phyloP scores from a whole-genome alignment of 1,140 invertebrate genomes.

The Zaprionus kolodkinae region DNA sequence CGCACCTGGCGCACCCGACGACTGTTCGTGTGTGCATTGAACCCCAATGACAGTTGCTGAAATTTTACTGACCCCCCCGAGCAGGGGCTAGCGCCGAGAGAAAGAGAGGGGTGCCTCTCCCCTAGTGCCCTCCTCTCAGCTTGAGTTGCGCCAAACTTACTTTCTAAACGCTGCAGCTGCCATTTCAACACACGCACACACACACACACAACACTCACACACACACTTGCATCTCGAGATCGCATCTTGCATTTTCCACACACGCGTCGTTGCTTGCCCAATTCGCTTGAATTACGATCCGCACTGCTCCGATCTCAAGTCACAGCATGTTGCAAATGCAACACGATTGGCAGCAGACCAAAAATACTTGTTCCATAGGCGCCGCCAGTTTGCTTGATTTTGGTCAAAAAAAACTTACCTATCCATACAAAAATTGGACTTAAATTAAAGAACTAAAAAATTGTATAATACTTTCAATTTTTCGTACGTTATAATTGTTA shows the following conservation, averaged over 20 bases:
- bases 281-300: constrained; percentile 64
- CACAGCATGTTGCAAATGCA: constrained; percentile 71
- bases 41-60: constrained; percentile 75
- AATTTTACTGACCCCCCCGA: constrained; percentile 65
- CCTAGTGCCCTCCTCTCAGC: constrained; percentile 2
- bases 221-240: constrained; percentile 50
- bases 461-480: not conserved
- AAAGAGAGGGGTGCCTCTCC: no score
- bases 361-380: constrained; percentile 5
- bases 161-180: constrained; percentile 72
- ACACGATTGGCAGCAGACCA: constrained; percentile 29
- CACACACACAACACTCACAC: constrained; percentile 15
- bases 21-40: constrained; percentile 61
- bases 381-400: constrained; percentile 14
- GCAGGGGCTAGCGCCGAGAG: not conserved
- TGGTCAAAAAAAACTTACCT: not conserved
- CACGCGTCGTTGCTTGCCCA: constrained; percentile 63
- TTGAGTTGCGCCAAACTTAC: constrained; percentile 61
- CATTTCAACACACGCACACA: constrained; percentile 8
- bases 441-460: not conserved
- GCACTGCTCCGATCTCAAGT: constrained; percentile 53
- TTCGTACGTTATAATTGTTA: not conserved
- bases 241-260: constrained; percentile 71
- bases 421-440: not conserved
- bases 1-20: constrained; percentile 13